phyloP scores from a whole-genome alignment of 2,113 vertebrate species.

The Pseudorectes ferrugineus region DNA sequence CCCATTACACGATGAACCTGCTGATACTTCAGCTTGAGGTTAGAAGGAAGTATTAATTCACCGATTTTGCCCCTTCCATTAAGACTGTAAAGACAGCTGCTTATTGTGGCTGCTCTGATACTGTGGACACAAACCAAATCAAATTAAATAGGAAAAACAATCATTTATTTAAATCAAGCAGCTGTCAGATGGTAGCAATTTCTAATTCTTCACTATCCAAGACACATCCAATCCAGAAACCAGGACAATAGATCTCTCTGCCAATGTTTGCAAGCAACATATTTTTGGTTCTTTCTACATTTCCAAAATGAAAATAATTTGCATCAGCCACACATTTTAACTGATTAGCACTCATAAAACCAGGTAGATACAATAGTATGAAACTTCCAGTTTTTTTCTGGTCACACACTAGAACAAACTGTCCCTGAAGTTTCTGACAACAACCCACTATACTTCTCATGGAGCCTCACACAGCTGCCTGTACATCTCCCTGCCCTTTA shows the following conservation, averaged over 20 bases:
- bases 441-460: not conserved
- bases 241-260: not conserved
- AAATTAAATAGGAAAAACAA: conserved; percentile 10
- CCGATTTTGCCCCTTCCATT: not conserved
- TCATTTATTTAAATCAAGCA: conserved; percentile 33
- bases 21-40: not conserved
- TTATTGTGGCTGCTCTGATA: conserved; percentile 24
- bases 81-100: not conserved
- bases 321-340: not conserved
- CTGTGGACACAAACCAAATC: conserved; percentile 24
- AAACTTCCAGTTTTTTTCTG: not conserved
- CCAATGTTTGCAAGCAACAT: not conserved
- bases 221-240: not conserved
- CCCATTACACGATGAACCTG: too few species aligned
- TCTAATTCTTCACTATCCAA: conserved; percentile 3
- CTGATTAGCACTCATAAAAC: not conserved
- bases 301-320: not conserved
- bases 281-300: not conserved
- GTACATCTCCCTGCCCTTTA: not conserved
- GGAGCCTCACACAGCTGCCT: not conserved
- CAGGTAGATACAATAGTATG: not conserved
- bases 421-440: not conserved
- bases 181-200: conserved; percentile 21
- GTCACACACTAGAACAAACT: not conserved
- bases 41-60: not conserved